Base-by-base conservation (phyloP, 92 coral and sea anemone species). In the Epizoanthus stellaris region DNA sequence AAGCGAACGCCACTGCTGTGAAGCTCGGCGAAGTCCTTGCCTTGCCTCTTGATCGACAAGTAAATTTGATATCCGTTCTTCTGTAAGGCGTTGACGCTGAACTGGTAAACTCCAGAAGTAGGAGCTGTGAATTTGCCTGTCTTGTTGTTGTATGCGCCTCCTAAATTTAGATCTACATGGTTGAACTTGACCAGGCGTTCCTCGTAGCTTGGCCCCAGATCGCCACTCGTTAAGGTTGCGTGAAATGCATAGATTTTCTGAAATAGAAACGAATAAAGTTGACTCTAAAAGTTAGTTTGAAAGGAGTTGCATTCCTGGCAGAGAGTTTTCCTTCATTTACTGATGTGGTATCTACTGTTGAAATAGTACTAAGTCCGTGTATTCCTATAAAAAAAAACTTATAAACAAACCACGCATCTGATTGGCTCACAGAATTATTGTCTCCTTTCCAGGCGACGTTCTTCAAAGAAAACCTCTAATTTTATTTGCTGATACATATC, bases 41-140 rank as follows among this genome's bases (percentile, higher is more conserved):
- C 89, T 39, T 86, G 85, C 42, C 43, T 86, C 40, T 57, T 77
- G 67, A 86, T 59, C 11, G 72, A 34, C 53, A 86, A 73, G 40
- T 45, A 69, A 34, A 81, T 79, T 14, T 67, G 62, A 38, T 86
- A 79, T 30, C 80, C 85, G 52, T 77, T 79, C 69, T 77, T 86
- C 39, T 86, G 89, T 63, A 86, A 43, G 20, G 82, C 82, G 53
- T 81, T 77, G 40, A 86, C 75, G 79, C 85, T 79, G 17, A 79
- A 77, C 45, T 68, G 82, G 69, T 86, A 86, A n/a, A 86, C 67
- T 16, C 89, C 89, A 54, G 30, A 64, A 58, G 43, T 79, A 12
- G 89, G 89, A 1, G 89, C 89, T 20, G 85, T 86, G 67, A 86
- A 86, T 34, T 80, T 86, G 39, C 89, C 89, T 23, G 73, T 80